Conservation (phyloP, 1,140 invertebrate genomes). For the Zaprionus ornatus region DNA sequence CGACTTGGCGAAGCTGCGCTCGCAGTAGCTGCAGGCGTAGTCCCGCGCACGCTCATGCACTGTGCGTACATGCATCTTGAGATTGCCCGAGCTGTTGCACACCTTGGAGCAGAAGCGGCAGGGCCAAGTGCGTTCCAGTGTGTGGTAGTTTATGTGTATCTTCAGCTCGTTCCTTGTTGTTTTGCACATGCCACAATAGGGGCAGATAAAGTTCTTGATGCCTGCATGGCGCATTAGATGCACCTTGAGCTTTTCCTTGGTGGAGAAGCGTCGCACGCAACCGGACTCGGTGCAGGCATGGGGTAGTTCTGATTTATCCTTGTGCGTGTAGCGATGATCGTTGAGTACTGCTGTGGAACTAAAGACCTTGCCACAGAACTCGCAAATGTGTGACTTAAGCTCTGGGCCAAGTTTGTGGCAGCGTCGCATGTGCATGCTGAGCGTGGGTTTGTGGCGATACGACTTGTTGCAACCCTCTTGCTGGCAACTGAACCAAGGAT, state of each 20-base stretch:
- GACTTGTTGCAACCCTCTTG: conserved; percentile 55
- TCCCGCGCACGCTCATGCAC: conserved; percentile 66
- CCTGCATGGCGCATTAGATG: conserved; percentile 76
- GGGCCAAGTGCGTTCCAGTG: conserved; percentile 67
- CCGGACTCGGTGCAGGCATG: conserved; percentile 52
- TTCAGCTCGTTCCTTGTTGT: conserved; percentile 75
- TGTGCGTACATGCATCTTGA: conserved; percentile 68
- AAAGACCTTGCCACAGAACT: conserved; percentile 71
- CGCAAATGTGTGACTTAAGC: conserved; percentile 61
- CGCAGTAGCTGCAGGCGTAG: conserved; percentile 70
- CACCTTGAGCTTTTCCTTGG: conserved; percentile 65
- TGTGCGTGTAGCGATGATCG: conserved; percentile 67
- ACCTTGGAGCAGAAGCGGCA: conserved; percentile 69
- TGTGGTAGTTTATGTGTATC: conserved; percentile 76
- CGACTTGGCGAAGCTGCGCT: conserved; percentile 65
- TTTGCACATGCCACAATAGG: conserved; percentile 73
- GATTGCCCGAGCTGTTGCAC: conserved; percentile 69
- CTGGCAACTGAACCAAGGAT: conserved; percentile 45
- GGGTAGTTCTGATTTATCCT: conserved; percentile 54
- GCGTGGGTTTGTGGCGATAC: conserved; percentile 71
- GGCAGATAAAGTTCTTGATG: conserved; percentile 74
- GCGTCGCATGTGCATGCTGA: conserved; percentile 56
- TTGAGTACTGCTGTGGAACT: conserved; percentile 59
- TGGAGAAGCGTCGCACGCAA: conserved; percentile 56
- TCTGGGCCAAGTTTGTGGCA: conserved; percentile 59